A percentile compares a stretch with the other conserved stretches of the same genome.
Conservation (phyloP, 2,888 invertebrate species). For the Limnephilus auricula region DNA sequence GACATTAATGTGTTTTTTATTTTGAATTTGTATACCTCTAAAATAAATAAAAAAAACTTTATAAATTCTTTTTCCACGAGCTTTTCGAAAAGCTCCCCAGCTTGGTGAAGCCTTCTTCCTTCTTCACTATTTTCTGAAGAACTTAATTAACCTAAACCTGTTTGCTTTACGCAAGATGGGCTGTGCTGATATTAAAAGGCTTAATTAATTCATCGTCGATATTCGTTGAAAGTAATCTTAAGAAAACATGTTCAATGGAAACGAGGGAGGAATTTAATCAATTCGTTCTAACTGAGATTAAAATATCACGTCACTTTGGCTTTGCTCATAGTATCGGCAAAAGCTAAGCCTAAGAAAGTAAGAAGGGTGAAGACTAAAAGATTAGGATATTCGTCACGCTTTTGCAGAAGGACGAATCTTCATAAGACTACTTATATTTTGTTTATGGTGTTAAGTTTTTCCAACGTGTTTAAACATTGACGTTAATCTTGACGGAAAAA, state of each 20-base stretch:
- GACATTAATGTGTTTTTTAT: too few species aligned
- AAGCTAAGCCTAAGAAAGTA: neutral
- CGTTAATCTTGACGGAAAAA: too few species aligned
- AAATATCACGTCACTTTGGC: neutral
- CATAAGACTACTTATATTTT: neutral
- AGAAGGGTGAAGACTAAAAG: neutral
- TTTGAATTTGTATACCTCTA: too few species aligned
- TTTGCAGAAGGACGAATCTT: neutral
- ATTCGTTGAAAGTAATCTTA: conserved; percentile 3
- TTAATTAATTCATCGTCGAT: conserved; percentile 29
- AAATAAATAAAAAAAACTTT: too few species aligned
- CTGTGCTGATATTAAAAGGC: conserved; percentile 20
- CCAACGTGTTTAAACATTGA: too few species aligned
- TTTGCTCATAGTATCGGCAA: neutral
- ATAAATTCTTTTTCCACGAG: neutral
- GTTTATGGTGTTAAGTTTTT: neutral
- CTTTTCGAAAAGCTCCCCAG: neutral
- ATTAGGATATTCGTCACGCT: neutral
- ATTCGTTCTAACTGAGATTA: neutral
- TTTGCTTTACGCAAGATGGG: conserved; percentile 35
- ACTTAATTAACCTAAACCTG: conserved; percentile 53
- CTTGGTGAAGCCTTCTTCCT: neutral
- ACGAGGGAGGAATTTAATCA: neutral
- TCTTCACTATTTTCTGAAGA: neutral
- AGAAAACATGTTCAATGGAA: neutral